These are phyloP conservation scores for Arenaria interpres DNA, from an alignment of 2,113 vertebrate genomes.

Conservation along the genomic window DNA sequence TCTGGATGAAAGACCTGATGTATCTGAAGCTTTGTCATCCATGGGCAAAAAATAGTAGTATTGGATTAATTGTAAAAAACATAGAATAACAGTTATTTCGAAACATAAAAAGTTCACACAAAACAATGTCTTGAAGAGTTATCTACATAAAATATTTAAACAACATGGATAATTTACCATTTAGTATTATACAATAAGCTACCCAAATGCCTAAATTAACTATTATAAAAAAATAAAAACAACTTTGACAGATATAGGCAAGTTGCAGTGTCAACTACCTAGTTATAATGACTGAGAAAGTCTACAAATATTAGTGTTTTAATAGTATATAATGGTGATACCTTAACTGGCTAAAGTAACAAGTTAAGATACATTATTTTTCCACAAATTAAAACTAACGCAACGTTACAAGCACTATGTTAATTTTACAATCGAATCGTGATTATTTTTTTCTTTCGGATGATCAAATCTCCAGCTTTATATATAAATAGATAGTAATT, in stretches of 20 bases:
- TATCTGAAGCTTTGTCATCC: slow-evolving; percentile 71
- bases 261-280: slow-evolving; percentile 82
- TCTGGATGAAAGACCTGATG: slow-evolving; percentile 74
- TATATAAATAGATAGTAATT: slow-evolving; percentile 77
- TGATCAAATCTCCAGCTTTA: slow-evolving; percentile 75
- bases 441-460: slow-evolving; percentile 61
- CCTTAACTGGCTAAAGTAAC: slow-evolving; percentile 76
- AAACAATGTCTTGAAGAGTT: slow-evolving; percentile 72
- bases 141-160: slow-evolving; percentile 82
- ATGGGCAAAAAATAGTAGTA: slow-evolving; percentile 78
- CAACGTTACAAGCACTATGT: slow-evolving; percentile 77
- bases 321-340: slow-evolving; percentile 78
- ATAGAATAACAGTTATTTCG: slow-evolving; percentile 67
- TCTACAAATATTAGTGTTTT: slow-evolving; percentile 78
- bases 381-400: slow-evolving; percentile 78
- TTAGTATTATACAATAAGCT: slow-evolving; percentile 76
- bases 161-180: slow-evolving; percentile 79
- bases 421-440: slow-evolving; percentile 73
- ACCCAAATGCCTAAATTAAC: slow-evolving; percentile 78
- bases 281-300: slow-evolving; percentile 78
- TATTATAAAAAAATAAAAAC: slow-evolving; percentile 72
- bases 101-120: slow-evolving; percentile 74
- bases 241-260: slow-evolving; percentile 78
- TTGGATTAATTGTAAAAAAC: slow-evolving; percentile 75
- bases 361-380: slow-evolving; percentile 76